phyloP scores from a whole-genome alignment of 2,888 invertebrate genomes.

The Lepidocyrtoides sp. region DNA sequence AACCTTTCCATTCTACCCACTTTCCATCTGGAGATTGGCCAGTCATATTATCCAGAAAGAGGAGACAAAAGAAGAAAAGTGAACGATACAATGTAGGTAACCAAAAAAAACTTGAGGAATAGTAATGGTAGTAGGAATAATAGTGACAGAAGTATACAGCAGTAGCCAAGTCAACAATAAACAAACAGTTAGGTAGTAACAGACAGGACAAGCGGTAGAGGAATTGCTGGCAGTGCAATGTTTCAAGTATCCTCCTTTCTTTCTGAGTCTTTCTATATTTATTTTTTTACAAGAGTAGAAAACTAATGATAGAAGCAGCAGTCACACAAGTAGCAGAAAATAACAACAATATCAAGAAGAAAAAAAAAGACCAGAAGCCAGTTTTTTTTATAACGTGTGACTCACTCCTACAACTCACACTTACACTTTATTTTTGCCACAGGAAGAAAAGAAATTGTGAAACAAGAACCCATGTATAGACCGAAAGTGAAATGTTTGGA shows the following conservation, averaged over 20 bases:
- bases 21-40: conserved; percentile 37
- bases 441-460: background rate
- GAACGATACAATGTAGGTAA: no score
- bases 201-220: conserved; percentile 15
- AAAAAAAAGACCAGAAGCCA: background rate
- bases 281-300: background rate
- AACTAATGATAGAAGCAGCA: conserved; percentile 21
- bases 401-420: background rate
- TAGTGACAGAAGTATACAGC: conserved; percentile 47
- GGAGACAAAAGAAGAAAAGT: conserved; percentile 11
- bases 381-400: conserved; percentile 6
- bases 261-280: no score
- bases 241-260: conserved; percentile 23
- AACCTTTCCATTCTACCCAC: background rate
- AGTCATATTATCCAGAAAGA: conserved; percentile 18
- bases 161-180: conserved; percentile 52
- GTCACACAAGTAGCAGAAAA: conserved; percentile 32
- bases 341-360: conserved; percentile 17
- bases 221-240: conserved; percentile 25
- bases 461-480: background rate
- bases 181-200: conserved; percentile 26
- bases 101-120: background rate
- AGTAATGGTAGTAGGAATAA: conserved; percentile 7
- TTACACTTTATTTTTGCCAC: background rate
- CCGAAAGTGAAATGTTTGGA: background rate